These are phyloP conservation scores for Gila orcuttii DNA, from an alignment of 2,113 vertebrate genomes.

Conservation along the genomic window DNA sequence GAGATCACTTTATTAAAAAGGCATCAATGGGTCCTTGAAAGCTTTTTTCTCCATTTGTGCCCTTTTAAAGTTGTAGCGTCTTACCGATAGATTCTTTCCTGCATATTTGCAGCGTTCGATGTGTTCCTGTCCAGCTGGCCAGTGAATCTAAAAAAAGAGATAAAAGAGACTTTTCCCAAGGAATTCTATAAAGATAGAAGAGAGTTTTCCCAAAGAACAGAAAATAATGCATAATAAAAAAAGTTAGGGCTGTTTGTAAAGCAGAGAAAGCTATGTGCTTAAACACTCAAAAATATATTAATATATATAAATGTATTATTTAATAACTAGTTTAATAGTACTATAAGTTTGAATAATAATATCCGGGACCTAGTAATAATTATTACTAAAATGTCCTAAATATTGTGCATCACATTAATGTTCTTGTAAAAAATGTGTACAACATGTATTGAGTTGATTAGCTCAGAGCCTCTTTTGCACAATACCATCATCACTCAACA, in stretches of 20 bases:
- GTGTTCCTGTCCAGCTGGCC: conserved; percentile 80
- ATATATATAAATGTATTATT: too few relatives aligned
- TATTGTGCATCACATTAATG: too few relatives aligned
- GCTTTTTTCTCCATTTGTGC: background rate
- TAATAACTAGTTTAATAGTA: too few relatives aligned
- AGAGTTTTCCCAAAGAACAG: conserved; percentile 24
- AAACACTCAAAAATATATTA: too few relatives aligned
- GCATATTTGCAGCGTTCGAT: conserved; percentile 81
- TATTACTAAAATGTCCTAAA: background rate
- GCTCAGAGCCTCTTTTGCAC: background rate
- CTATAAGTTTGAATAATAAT: too few relatives aligned
- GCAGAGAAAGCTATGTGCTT: background rate
- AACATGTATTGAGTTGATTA: background rate
- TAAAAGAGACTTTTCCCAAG: conserved; percentile 28
- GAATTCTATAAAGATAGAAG: background rate
- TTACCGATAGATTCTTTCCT: conserved; percentile 81
- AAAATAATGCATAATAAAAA: background rate
- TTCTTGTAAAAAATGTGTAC: background rate
- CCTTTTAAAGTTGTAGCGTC: conserved; percentile 43
- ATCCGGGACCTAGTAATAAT: background rate
- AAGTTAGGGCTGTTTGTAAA: background rate
- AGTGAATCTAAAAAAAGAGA: conserved; percentile 77
- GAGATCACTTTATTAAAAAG: conserved; percentile 14
- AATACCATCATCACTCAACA: background rate
- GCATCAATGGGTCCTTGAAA: background rate